These are phyloP conservation scores for Megatriorchis doriae DNA, from an alignment of 2,113 vertebrate species.

Conservation along the genomic window DNA sequence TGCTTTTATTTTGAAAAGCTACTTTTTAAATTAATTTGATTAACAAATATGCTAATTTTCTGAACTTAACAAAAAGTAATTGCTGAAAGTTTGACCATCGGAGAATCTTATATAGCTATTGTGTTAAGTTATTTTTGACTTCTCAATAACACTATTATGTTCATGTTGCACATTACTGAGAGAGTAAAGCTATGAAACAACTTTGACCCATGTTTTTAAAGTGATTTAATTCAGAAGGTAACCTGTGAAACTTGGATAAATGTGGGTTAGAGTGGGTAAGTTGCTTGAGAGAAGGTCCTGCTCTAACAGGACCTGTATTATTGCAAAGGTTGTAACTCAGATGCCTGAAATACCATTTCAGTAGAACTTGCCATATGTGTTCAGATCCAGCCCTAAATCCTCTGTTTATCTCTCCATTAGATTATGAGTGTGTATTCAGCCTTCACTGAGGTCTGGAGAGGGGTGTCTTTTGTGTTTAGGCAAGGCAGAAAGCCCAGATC, in stretches of 20 bases:
- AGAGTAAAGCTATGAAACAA: conserved; percentile 78
- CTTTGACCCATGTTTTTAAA: conserved; percentile 54
- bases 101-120: conserved; percentile 66
- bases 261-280: not conserved
- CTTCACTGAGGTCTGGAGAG: not conserved
- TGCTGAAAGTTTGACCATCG: conserved; percentile 68
- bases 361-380: not conserved
- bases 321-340: not conserved
- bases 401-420: not conserved
- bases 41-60: conserved; percentile 77
- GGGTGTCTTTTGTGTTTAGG: not conserved
- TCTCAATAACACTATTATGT: conserved; percentile 76
- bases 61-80: conserved; percentile 68
- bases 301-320: not conserved
- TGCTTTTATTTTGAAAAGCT: conserved; percentile 88
- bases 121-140: conserved; percentile 78
- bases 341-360: not conserved
- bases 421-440: not conserved
- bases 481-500: not conserved
- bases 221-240: conserved; percentile 23
- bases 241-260: not conserved
- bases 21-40: conserved; percentile 79
- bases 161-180: conserved; percentile 76
- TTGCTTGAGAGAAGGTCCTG: not conserved
- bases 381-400: not conserved